Evolutionary conservation across 2,113 vertebrate genomes (phyloP), one percentile per base, ranked within the genome.

Genomic region (Oncorhynchus kisutch): DNA sequence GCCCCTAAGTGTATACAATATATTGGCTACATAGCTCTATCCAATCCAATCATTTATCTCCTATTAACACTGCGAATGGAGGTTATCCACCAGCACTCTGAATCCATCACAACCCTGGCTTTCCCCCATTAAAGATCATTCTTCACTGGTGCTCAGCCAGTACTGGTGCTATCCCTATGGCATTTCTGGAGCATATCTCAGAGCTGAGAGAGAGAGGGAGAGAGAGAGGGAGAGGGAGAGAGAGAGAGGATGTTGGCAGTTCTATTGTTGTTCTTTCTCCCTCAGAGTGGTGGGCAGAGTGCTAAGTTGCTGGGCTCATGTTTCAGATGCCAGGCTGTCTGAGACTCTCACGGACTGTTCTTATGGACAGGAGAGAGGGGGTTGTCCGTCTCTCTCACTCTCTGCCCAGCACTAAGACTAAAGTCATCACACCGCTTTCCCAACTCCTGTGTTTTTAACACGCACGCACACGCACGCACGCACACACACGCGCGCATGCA

Each of bases 241-340:
- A 11, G 39, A 45, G 60, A 45, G 25, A 45, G 39, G 70, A 75
- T 66, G 68, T 22, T 70, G 69, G 72, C 75, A 79, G 62, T 71
- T 49, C 67, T 80, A 20, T 68, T 86, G 81, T 84, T 89, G 87
- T 86, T 86, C 70, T 80, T 45, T 45, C 39, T 45, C 39, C 39
- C 67, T 76, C 27, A 45, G 67, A 75, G 76, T 81, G 81, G 69
- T 72, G 68, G 74, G 27, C 39, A 77, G 72, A 24, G 69, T 39
- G 39, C 8, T 86, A 85, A 84, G 78, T 85, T 84, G 83, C 78
- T 80, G 39, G 24, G 82, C 78, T 91, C 77, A 60, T 34, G 80
- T 90, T 87, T 86, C 86, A 84, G 78, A 86, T 83, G 82, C 77
- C 81, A 81, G 0, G 39, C 81, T 49, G 77, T 78, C 25, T 5